Conservation (phyloP, 2,113 vertebrate genomes). For the Elgaria multicarinata region DNA sequence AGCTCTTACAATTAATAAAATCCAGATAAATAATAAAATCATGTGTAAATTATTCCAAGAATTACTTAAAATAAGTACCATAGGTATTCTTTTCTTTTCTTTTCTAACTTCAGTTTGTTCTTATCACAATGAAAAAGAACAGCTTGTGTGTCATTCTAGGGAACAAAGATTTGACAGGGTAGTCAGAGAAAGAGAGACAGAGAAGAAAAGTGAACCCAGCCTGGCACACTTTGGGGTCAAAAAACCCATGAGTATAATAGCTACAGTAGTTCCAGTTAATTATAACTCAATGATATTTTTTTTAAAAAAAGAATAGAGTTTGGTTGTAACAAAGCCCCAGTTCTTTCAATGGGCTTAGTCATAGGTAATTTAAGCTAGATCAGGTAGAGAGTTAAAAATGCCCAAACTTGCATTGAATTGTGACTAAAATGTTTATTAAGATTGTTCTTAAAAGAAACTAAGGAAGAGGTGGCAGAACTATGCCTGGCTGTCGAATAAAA, state of each 20-base stretch:
- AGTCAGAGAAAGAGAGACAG: neutral
- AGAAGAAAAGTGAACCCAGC: neutral
- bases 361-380: too few species aligned
- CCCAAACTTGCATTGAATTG: neutral
- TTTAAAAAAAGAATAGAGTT: too few species aligned
- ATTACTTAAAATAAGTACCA: neutral
- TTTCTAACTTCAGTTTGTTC: neutral
- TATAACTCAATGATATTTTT: too few species aligned
- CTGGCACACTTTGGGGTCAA: too few species aligned
- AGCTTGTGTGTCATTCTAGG: neutral
- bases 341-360: too few species aligned
- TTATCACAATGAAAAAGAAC: neutral
- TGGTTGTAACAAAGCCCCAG: too few species aligned
- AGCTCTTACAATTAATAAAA: neutral
- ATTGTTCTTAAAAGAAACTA: neutral
- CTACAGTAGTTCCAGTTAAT: too few species aligned
- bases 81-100: neutral
- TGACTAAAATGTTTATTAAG: neutral
- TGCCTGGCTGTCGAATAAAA: neutral
- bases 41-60: too few species aligned
- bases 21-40: too few species aligned
- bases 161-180: neutral
- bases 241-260: too few species aligned
- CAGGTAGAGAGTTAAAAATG: neutral
- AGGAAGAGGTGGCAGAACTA: neutral